Conservation (phyloP, 2,797 vertebrate genomes). For the Gallinago stenura region DNA sequence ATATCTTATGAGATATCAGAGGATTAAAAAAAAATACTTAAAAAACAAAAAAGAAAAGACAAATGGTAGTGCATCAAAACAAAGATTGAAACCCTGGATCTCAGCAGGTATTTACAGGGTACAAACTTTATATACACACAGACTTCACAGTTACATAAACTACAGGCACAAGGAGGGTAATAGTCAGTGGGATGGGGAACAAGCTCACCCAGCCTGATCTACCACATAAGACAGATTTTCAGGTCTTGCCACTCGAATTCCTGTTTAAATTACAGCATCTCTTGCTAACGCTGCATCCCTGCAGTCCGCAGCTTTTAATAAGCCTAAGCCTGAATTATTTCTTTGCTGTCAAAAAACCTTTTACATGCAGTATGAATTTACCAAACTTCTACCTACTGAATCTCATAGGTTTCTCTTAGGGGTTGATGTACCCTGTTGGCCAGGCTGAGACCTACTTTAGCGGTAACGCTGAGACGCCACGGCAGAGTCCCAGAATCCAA, state of each 20-base stretch:
- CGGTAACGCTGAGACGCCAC: rapidly evolving
- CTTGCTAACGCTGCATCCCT: background rate
- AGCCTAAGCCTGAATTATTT: background rate
- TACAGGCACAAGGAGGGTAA: background rate
- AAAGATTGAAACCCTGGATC: background rate
- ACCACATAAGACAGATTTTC: background rate
- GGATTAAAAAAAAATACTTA: too few species aligned
- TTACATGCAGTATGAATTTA: background rate
- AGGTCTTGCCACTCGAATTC: background rate
- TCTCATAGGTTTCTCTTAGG: background rate
- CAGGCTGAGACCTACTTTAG: background rate
- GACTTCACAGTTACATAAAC: background rate
- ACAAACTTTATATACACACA: background rate
- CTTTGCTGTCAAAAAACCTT: background rate
- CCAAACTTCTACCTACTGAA: background rate
- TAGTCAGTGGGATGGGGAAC: background rate
- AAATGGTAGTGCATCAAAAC: background rate
- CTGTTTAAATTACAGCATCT: background rate
- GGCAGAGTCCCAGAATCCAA: background rate
- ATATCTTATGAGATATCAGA: background rate
- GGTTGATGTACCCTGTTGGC: background rate
- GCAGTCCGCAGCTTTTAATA: background rate
- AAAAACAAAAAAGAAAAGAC: too few species aligned
- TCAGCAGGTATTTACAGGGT: background rate
- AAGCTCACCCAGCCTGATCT: background rate